A percentile compares a stretch with the other conserved stretches of the same genome.
phyloP scores from a whole-genome alignment of 1,140 invertebrate genomes.

The Calosoma granatense region DNA sequence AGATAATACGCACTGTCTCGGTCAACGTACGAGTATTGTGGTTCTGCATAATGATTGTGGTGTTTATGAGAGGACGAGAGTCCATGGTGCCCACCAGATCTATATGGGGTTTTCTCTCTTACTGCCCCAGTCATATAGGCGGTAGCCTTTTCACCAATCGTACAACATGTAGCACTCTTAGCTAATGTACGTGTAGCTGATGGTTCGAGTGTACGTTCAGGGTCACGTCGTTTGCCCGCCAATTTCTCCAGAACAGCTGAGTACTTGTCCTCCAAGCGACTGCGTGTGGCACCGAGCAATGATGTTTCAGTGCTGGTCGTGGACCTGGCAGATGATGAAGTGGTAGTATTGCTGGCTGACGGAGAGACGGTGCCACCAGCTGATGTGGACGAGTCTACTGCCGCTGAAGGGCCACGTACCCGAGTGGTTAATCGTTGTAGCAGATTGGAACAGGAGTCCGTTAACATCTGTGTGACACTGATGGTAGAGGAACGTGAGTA shows the following conservation, averaged over 20 bases:
- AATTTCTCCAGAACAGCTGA: constrained; percentile 57
- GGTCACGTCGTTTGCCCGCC: constrained; percentile 45
- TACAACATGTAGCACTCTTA: constrained; percentile 48
- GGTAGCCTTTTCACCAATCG: constrained; percentile 47
- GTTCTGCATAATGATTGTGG: constrained; percentile 24
- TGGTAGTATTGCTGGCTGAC: constrained; percentile 23
- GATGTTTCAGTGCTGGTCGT: constrained; percentile 2
- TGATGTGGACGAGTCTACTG: constrained; percentile 22
- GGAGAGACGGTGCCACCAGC: too few relatives aligned
- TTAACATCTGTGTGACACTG: constrained; percentile 73
- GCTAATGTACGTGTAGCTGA: constrained; percentile 29
- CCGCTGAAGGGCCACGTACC: constrained; percentile 53
- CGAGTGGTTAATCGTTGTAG: constrained; percentile 62
- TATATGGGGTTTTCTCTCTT: constrained; percentile 49
- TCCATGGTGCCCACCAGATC: constrained; percentile 33
- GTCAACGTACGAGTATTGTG: constrained; percentile 27
- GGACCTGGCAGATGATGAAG: constrained; percentile 10
- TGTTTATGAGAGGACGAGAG: constrained; percentile 19
- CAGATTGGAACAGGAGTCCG: constrained; percentile 72
- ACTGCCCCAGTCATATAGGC: constrained; percentile 32
- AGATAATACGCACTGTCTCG: constrained; percentile 26
- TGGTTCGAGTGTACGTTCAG: constrained; percentile 56
- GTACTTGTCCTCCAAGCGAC: constrained; percentile 63
- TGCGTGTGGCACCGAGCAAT: constrained; percentile 44
- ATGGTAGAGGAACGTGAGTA: constrained; percentile 65